A percentile compares a stretch with the other conserved stretches of the same genome.
Conservation (phyloP, 2,113 vertebrate species). For the Tringa solitaria region DNA sequence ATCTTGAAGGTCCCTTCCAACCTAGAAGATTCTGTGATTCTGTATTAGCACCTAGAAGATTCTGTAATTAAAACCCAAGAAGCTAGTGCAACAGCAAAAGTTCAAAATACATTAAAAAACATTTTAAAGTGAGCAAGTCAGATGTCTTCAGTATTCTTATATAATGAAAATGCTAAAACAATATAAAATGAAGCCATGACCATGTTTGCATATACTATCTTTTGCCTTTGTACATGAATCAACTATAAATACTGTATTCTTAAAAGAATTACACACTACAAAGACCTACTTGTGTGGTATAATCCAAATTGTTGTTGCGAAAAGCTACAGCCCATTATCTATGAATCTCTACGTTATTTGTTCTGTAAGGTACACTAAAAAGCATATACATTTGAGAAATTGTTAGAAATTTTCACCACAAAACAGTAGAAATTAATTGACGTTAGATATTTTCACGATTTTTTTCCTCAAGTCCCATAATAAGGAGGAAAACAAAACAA, state of each 20-base stretch:
- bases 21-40: too few relatives aligned
- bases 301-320: neutral
- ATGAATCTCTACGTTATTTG: neutral
- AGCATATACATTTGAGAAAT: neutral
- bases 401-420: neutral
- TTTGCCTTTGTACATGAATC: neutral
- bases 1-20: too few relatives aligned
- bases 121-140: neutral
- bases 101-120: neutral
- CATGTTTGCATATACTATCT: neutral
- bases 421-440: neutral
- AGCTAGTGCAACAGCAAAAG: neutral
- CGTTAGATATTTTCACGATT: neutral
- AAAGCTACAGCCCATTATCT: neutral
- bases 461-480: neutral
- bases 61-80: neutral
- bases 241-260: neutral
- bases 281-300: neutral
- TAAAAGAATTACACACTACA: neutral
- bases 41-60: too few relatives aligned
- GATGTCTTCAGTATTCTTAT: neutral
- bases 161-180: neutral
- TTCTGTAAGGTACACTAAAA: neutral
- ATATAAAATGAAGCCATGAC: neutral
- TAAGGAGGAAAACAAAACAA: neutral